Evolutionary conservation across 2,113 vertebrate genomes (phyloP), one percentile per base, ranked within the genome.

Genomic region (Geococcyx californianus): DNA sequence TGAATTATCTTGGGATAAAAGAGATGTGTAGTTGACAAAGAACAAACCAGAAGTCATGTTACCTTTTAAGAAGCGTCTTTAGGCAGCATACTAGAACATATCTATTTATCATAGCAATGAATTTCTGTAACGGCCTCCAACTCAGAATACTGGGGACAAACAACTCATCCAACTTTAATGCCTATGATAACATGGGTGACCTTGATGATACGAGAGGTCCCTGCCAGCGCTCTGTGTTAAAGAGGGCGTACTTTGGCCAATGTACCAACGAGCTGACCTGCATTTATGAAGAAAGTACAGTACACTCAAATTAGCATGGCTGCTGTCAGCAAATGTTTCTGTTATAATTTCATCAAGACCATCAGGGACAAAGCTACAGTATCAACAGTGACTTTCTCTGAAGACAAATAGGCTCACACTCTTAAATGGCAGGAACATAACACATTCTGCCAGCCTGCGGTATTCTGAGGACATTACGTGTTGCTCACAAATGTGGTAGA

Each of bases 101-200:
- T 18, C 47, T 73, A 6, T 66, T 20, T 33, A 11, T 49, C 29
- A 42, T 13, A 63, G 10, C 3, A 42, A 20, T 31, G 11, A 18
- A 21, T 59, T 66, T 34, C 58, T 66, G n/a, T 60, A 42, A 55
- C 5, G 19, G 7, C 13, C 13, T 81, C 18, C 19, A 23, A 7
- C 11, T 44, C 69, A 20, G 13, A 36, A 29, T 3, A 26, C 7
- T 5, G 20, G 17, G 16, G 29, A 44, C 6, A 84, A 87, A 59
- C 7, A 66, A 14, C 8, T 49, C 1, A 0, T 47, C 26, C 0
- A 7, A 1, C 45, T 77, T 56, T 29, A 76, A 34, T 33, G 24
- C 6, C 20, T 56, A 0, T 18, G 19, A 33, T 19, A 21, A 6
- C 7, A 4, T 7, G 38, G 13, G 24, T 56, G 40, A 81, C 17